Base-by-base conservation (phyloP, 2,797 vertebrate genomes). In the Channa striata region DNA sequence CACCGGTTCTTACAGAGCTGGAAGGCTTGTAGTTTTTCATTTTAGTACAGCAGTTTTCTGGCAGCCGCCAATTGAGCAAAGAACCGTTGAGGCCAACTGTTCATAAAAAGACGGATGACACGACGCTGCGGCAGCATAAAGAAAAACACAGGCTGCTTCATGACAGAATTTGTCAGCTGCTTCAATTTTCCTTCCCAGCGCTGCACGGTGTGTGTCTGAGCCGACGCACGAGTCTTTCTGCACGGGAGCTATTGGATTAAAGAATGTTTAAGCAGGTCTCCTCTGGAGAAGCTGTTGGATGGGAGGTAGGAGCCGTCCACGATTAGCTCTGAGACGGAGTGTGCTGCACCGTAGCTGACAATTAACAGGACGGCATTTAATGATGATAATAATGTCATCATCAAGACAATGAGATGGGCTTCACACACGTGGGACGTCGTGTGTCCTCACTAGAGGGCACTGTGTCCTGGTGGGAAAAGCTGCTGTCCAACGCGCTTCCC, bases 191-290 rank as follows among this genome's bases (percentile, higher is more conserved):
- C 42, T 43, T 70, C 19, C 17, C 2, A 49, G 19, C 2, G 1
- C 30, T 43, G 43, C 50, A n/a, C 13, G 34, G 40, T 53, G 30
- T 66, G 46, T 50, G 40, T 23, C 36, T 36, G 43, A 66, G 69
- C 34, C 19, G 33, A 59, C 51, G 39, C 60, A 25, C 12, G 36
- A 59, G 37, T 59, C 19, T 49, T 77, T 68, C 42, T 13, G 1
- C 68, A 43, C 59, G 59, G 52, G 14, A 61, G 63, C 62, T 25
- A 39, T 59, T 40, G 16, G 39, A 80, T 78, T 78, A 76, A 56
- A 59, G 34, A 69, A 68, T 8, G 53, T 74, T 81, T 66, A 68
- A 73, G 69, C 59, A 65, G 33, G 39, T 59, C 16, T 16, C n/a
- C 58, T 67, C 48, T 7, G 7, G 40, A 58, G 60, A 16, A 25